These are phyloP conservation scores for Hippocampus barbouri DNA, from an alignment of 2,113 vertebrate species.

Conservation along the genomic window DNA sequence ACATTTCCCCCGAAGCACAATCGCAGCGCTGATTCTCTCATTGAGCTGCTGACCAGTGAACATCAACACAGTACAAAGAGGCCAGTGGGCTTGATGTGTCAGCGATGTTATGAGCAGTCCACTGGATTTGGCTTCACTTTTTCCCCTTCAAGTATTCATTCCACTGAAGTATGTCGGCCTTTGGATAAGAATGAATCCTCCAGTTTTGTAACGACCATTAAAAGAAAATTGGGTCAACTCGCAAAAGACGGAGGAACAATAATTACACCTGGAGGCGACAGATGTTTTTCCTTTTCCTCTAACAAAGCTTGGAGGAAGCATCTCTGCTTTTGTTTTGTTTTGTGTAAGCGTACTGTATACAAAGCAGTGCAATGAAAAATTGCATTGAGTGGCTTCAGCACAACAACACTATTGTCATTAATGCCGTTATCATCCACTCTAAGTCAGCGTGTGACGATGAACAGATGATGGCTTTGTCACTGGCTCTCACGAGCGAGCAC, in stretches of 20 bases:
- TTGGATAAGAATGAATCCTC: neutral
- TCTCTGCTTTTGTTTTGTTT: slow-evolving; percentile 37
- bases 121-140: neutral
- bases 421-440: slow-evolving; percentile 36
- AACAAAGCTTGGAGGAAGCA: slow-evolving; percentile 28
- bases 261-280: slow-evolving; percentile 19
- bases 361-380: slow-evolving; percentile 34
- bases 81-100: neutral
- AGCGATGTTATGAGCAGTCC: neutral
- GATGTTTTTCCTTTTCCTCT: slow-evolving; percentile 11
- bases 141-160: neutral
- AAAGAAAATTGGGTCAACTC: slow-evolving; percentile 6
- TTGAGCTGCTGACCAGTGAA: slow-evolving; percentile 1
- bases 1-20: neutral
- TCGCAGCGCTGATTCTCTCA: neutral
- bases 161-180: neutral
- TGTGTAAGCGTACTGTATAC: slow-evolving; percentile 28
- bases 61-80: neutral
- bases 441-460: slow-evolving; percentile 31
- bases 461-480: slow-evolving; percentile 46
- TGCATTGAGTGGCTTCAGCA: slow-evolving; percentile 37
- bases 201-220: neutral
- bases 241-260: slow-evolving; percentile 10
- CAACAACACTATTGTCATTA: slow-evolving; percentile 36
- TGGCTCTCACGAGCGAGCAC: slow-evolving; percentile 1